These are phyloP conservation scores for Tragelaphus scriptus DNA, from an alignment of 2,113 vertebrate species.

Conservation along the genomic window DNA sequence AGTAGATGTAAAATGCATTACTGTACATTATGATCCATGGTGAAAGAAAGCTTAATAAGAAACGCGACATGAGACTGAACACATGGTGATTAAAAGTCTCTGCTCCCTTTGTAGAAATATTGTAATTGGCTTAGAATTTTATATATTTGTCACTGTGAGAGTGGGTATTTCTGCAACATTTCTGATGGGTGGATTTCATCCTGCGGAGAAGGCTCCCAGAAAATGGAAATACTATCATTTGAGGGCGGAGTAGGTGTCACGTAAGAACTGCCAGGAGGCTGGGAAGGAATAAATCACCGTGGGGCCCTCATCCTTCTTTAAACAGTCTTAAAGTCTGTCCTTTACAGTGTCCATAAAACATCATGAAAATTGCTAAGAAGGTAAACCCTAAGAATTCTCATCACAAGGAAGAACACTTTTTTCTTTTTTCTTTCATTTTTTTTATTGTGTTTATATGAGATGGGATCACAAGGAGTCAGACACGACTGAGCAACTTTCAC, in stretches of 20 bases:
- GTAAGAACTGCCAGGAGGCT: not conserved
- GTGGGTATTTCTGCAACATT: conserved; percentile 6
- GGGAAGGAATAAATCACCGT: not conserved
- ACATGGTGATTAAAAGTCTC: conserved; percentile 42
- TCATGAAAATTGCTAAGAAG: not conserved
- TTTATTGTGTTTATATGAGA: not conserved
- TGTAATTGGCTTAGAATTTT: conserved; percentile 37
- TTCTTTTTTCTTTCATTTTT: not conserved
- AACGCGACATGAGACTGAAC: not conserved
- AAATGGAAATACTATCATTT: conserved; percentile 25
- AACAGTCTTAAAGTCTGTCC: conserved; percentile 6
- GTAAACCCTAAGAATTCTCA: not conserved
- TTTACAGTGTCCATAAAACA: conserved; percentile 26
- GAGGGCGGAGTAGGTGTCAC: not conserved
- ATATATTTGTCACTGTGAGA: not conserved
- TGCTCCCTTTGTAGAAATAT: not conserved
- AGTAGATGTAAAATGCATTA: conserved; percentile 57
- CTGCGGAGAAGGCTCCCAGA: not conserved
- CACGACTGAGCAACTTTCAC: not conserved
- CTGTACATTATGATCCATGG: conserved; percentile 27
- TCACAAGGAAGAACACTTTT: not conserved
- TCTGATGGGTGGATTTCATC: not conserved
- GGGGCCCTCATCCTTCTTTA: not conserved
- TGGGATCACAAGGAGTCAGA: not conserved
- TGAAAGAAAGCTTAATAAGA: not conserved